Percentiles rank a stretch among this genome's conserved stretches.
These are phyloP conservation scores for Cheirogaleus medius DNA, from an alignment of 2,113 vertebrate genomes.

Conservation along the genomic window DNA sequence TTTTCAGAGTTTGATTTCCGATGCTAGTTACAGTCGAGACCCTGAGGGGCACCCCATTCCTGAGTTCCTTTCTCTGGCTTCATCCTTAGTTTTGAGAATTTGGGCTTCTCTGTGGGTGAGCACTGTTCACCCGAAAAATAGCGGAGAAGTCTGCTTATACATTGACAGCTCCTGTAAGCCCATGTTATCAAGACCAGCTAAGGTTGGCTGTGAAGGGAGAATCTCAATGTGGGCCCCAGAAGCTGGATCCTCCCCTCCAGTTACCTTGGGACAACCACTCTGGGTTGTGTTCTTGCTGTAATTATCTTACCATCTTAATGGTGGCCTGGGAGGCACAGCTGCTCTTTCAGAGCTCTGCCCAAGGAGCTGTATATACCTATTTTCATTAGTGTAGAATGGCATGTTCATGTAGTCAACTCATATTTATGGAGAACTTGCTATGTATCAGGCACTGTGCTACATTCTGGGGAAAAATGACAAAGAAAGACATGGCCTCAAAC, in stretches of 20 bases:
- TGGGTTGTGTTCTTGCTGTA: background rate
- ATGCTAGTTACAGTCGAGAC: background rate
- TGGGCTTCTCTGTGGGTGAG: background rate
- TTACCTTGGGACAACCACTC: background rate
- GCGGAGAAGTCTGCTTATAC: background rate
- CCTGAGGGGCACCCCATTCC: background rate
- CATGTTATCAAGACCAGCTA: background rate
- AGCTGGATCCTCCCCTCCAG: background rate
- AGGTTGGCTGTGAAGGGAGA: background rate
- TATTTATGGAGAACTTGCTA: background rate
- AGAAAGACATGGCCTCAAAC: background rate
- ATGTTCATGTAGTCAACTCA: background rate
- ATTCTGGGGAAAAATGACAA: background rate
- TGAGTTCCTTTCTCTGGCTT: background rate
- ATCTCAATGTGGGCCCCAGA: background rate
- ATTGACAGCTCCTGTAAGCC: background rate
- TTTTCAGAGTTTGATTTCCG: conserved; percentile 15
- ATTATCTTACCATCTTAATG: background rate
- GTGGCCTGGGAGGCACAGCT: background rate
- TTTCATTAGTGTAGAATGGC: background rate
- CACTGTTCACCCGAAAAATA: background rate
- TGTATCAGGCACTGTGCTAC: background rate
- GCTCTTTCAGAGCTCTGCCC: background rate
- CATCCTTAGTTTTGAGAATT: background rate
- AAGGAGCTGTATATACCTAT: background rate